Conservation (phyloP, 2,888 invertebrate genomes). For the Drosophila parthenogenetica region DNA sequence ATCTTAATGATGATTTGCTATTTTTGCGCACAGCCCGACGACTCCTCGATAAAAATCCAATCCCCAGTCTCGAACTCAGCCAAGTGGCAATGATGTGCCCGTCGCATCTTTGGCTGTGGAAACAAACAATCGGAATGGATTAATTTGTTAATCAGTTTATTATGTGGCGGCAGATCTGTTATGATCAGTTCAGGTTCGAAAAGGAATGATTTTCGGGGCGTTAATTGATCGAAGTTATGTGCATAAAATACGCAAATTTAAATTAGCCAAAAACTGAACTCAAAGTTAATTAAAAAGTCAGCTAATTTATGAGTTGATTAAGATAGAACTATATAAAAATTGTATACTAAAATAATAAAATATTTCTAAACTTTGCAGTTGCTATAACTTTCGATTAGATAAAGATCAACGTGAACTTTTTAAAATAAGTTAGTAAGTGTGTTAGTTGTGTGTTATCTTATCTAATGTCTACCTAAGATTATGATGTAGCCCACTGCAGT, state of each 20-base stretch:
- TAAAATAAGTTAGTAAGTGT: background rate
- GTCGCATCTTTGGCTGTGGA: constrained; percentile 34
- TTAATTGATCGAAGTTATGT: constrained; percentile 19
- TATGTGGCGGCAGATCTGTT: constrained; percentile 55
- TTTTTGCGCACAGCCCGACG: constrained; percentile 44
- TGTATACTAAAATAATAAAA: background rate
- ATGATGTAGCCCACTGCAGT: constrained; percentile 24
- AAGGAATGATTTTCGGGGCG: constrained; percentile 25
- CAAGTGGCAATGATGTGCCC: constrained; percentile 50
- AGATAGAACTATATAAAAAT: background rate
- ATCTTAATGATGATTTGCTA: constrained; percentile 77
- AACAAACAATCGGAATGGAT: constrained; percentile 74
- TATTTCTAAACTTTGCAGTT: background rate
- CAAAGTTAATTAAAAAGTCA: constrained; percentile 8
- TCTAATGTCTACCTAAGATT: constrained; percentile 17
- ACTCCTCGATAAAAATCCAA: constrained; percentile 19
- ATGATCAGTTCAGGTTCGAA: constrained; percentile 32
- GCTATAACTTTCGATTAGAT: constrained; percentile 7
- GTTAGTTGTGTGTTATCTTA: constrained; percentile 34
- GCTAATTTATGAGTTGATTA: background rate
- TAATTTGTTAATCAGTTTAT: constrained; percentile 77
- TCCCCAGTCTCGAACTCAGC: constrained; percentile 20
- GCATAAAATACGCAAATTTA: background rate
- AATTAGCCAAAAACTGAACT: background rate
- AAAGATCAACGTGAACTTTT: constrained; percentile 1